phyloP scores from a whole-genome alignment of 2,797 vertebrate species.

The Psittacula derbiana region DNA sequence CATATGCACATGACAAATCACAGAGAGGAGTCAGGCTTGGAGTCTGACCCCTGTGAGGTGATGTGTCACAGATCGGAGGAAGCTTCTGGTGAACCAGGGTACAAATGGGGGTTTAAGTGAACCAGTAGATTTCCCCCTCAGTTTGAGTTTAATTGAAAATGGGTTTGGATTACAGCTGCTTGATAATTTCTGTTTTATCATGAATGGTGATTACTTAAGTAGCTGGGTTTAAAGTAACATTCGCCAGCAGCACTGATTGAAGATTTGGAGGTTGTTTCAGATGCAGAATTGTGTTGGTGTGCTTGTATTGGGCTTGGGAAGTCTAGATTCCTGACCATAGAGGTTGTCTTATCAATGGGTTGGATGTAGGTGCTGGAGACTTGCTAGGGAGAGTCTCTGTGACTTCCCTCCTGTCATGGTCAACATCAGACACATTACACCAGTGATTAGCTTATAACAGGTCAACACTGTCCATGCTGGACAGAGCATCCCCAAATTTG shows the following conservation, averaged over 20 bases:
- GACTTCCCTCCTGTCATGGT: neutral
- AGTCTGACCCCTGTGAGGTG: neutral
- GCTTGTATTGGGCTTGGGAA: neutral
- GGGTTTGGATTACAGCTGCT: neutral
- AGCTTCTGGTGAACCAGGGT: neutral
- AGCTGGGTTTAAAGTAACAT: neutral
- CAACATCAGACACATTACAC: accelerated
- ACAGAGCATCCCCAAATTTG: neutral
- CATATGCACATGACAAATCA: neutral
- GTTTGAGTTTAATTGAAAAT: neutral
- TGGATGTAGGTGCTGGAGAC: neutral
- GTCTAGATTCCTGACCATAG: neutral
- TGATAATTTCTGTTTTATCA: neutral
- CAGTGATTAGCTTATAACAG: neutral
- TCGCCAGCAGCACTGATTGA: neutral
- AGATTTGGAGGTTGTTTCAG: neutral
- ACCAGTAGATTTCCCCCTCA: neutral
- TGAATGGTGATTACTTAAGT: neutral
- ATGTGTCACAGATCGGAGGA: neutral
- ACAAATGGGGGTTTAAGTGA: neutral
- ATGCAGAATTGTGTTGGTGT: neutral
- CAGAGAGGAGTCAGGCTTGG: neutral
- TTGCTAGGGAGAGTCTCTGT: neutral
- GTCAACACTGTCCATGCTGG: neutral
- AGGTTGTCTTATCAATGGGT: accelerated